Evolutionary conservation across 2,797 vertebrate genomes (phyloP), one percentile per base, ranked within the genome.

Genomic region (Arrhamphus sclerolepis): DNA sequence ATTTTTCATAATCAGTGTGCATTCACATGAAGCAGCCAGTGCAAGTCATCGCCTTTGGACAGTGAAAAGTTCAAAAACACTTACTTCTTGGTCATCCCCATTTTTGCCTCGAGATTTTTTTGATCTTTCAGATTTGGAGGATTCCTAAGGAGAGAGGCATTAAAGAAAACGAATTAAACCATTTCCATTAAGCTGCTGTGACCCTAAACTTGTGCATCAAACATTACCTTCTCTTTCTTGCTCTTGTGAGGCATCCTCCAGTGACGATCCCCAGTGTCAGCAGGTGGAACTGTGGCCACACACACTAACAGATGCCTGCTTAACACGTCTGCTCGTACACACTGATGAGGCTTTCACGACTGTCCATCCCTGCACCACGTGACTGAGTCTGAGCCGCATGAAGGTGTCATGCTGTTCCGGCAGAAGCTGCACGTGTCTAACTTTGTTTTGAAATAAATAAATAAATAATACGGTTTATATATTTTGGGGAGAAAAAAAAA

Each of bases 141-240:
- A 82, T 43, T 89, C 89, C 91, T 92, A 29, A 59, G 70, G 31
- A 62, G 41, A 0, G 2, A 63, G 0, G 10, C 41, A 14, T 2
- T 28, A 34, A 6, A 2, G 41, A 42, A 7, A 2, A 3, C 11
- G 5, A 41, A 40, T 46, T 7, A 41, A 55, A 64, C 3, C 7
- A 42, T 28, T 34, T 13, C 7, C 17, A 31, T 2, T 18, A 40
- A 29, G 8, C 16, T n/a, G 6, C n/a, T 4, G 8, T 48, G 49
- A 54, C 19, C 17, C 1, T 29, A 21, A 39, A 38, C n/a, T n/a
- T n/a, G n/a, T n/a, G n/a, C n/a, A n/a, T n/a, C 3, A 7, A 14
- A 65, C 44, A 51, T 72, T 86, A 92, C 92, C 90, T 91, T 91
- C 0, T 92, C 90, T 64, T 86, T 91, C 19, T 84, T 92, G 76